Evolutionary conservation across 1,140 invertebrate species (phyloP).

Genomic region (Polyergus mexicanus): DNA sequence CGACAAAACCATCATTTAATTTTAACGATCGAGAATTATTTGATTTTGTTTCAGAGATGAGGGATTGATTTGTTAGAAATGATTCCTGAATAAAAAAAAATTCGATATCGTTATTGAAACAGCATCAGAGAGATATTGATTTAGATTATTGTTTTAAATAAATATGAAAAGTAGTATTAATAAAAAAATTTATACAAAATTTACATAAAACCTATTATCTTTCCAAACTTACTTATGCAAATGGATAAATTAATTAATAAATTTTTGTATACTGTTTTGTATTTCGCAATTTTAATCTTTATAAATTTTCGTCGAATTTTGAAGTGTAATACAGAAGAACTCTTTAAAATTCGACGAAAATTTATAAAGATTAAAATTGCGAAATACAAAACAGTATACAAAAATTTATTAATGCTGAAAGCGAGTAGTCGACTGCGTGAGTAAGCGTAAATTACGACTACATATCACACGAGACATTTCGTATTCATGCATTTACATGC

Average conservation of each 20-base stretch:
- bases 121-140: neutral
- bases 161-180: neutral
- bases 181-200: neutral
- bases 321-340: no score
- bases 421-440: conserved; percentile 41
- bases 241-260: conserved; percentile 19
- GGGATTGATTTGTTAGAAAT: neutral
- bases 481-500: conserved; percentile 37
- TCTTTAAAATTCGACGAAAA: no score
- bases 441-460: conserved; percentile 45
- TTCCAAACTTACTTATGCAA: neutral
- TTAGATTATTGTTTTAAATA: neutral
- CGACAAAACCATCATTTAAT: conserved; percentile 13
- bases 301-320: neutral
- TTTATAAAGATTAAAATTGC: conserved; percentile 6
- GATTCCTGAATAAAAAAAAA: conserved; percentile 31
- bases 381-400: neutral
- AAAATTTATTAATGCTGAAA: neutral
- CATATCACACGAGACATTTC: conserved; percentile 39
- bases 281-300: conserved; percentile 5
- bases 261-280: neutral
- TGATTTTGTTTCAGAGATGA: neutral
- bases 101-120: neutral
- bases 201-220: neutral
- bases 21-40: conserved; percentile 30